Evolutionary conservation across 2,888 invertebrate genomes (phyloP).

Genomic region (Cryptocephalus moraei): DNA sequence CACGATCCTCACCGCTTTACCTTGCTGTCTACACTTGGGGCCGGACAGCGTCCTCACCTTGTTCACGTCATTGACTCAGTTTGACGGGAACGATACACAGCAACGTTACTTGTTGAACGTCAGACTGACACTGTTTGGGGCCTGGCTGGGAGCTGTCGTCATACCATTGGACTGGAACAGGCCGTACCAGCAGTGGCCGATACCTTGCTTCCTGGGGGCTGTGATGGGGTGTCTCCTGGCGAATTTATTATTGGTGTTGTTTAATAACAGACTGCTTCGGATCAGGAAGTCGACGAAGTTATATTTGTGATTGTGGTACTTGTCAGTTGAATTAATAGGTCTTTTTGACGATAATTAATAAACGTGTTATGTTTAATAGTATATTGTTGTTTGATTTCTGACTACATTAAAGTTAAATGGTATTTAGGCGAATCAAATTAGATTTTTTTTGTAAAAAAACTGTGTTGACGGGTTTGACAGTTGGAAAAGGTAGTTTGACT

Average conservation of each 20-base stretch:
- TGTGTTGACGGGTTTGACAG: too few species aligned
- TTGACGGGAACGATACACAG: constrained; percentile 42
- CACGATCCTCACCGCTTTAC: constrained; percentile 51
- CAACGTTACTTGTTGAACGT: constrained; percentile 50
- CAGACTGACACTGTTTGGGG: constrained; percentile 55
- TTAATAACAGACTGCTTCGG: too few species aligned
- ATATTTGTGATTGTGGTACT: too few species aligned
- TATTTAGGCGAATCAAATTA: too few species aligned
- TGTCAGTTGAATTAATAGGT: too few species aligned
- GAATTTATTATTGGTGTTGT: constrained; percentile 9
- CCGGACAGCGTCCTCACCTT: constrained; percentile 46
- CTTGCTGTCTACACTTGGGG: constrained; percentile 52
- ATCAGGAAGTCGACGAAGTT: too few species aligned
- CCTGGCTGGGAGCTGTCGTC: constrained; percentile 76
- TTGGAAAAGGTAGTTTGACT: too few species aligned
- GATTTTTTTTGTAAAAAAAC: too few species aligned
- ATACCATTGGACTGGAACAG: constrained; percentile 88
- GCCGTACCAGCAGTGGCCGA: constrained; percentile 78
- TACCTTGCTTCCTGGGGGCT: constrained; percentile 61
- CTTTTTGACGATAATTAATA: too few species aligned
- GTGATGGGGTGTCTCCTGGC: constrained; percentile 46
- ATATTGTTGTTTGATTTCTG: too few species aligned
- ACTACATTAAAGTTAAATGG: too few species aligned
- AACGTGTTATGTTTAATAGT: too few species aligned
- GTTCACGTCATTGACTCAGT: constrained; percentile 43